Evolutionary conservation across 2,888 invertebrate genomes (phyloP), one percentile per base, ranked within the genome.

Genomic region (Nemotelus pantherinus): DNA sequence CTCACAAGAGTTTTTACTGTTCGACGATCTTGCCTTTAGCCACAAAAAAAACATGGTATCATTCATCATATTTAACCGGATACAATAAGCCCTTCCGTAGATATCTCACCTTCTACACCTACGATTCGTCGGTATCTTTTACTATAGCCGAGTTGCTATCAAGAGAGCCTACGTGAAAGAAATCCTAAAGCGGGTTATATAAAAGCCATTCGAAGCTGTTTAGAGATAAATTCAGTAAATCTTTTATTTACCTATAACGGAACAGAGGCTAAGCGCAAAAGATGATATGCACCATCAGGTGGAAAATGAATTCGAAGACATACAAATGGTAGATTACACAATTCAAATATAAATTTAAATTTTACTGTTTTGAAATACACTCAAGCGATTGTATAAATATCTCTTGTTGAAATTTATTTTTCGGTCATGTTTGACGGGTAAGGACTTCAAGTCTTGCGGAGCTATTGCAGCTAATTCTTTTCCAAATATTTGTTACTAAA

Each of bases 161-260:
- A 50, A 55, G 47, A 39, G 43, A 39, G 55, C 55, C 43, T 53
- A 43, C 70, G 70, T 70, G 70, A 55, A 70, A 50, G 7, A 55
- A 70, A 70, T 70, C 47, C 70, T 70, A n/a, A 50, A 47, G 9
- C 43, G 39, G 53, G 25, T 55, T 44, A 55, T 55, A 55, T 48
- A 65, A 65, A 45, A 65, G 39, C 70, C 45, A 65, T 65, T 65
- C 53, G 9, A 43, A 45, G 50, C 68, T 41, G 43, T 70, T 70
- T 70, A 43, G 10, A 55, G 70, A 70, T 53, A 55, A 43, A 53
- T 70, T 44, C 53, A 55, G 55, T 70, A 70, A 70, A 70, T 70
- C 70, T 70, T 70, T 70, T 70, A 70, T 70, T 55, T 70, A 55
- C 70, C 53, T 55, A 70, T 70, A 70, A 43, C 47, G 10, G 4